phyloP scores from a whole-genome alignment of 2,797 vertebrate genomes.

The Oreochromis mossambicus region DNA sequence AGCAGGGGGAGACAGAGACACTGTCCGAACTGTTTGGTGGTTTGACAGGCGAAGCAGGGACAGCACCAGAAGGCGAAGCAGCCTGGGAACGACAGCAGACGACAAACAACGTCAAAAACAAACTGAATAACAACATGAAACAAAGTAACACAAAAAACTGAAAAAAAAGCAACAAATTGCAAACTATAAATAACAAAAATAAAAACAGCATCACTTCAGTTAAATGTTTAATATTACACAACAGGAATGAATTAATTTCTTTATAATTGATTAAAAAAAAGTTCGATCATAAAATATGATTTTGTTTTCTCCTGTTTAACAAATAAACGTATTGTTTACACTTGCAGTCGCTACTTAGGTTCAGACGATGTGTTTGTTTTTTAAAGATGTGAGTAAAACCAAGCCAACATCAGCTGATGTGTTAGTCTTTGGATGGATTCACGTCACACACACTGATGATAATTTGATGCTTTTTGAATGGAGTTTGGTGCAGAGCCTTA shows the following conservation, averaged over 20 bases:
- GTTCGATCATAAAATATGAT: rapidly evolving
- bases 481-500: neutral
- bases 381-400: neutral
- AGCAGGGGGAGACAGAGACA: slow-evolving; percentile 68
- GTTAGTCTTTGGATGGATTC: neutral
- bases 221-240: too few species aligned
- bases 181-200: neutral
- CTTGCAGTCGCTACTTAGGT: neutral
- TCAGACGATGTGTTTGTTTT: neutral
- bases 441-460: neutral
- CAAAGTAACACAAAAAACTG: neutral
- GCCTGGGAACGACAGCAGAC: neutral
- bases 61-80: slow-evolving; percentile 20
- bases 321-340: neutral
- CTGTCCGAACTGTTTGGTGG: slow-evolving; percentile 20
- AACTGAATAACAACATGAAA: neutral
- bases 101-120: neutral
- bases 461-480: neutral
- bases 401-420: neutral
- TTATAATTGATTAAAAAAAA: neutral
- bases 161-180: neutral
- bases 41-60: slow-evolving; percentile 54
- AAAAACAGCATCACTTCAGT: neutral
- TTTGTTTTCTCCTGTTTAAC: neutral
- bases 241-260: neutral